These are phyloP conservation scores for Scotopteryx bipunctaria DNA, from an alignment of 2,888 invertebrate species.

Conservation along the genomic window DNA sequence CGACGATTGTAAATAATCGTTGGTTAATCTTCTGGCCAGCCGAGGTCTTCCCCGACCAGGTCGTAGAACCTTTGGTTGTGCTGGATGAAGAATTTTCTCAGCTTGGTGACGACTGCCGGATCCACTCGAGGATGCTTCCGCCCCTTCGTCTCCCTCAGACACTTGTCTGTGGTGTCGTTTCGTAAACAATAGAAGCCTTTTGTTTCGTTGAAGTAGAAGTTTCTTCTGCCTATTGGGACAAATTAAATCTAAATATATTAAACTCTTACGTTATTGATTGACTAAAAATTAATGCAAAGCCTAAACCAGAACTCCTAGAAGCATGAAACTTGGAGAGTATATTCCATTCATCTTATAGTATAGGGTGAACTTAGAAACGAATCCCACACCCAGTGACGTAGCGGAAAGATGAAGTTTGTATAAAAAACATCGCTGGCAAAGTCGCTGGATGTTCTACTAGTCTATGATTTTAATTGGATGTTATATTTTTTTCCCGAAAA, in stretches of 20 bases:
- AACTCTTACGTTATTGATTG: neutral
- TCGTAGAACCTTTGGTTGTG: conserved; percentile 97
- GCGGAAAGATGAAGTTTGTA: too few relatives aligned
- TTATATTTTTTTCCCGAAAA: too few relatives aligned
- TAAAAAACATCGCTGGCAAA: too few relatives aligned
- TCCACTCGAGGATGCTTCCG: conserved; percentile 93
- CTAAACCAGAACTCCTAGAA: too few relatives aligned
- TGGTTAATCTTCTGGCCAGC: conserved; percentile 93
- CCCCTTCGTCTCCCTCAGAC: conserved; percentile 92
- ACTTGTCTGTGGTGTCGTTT: conserved; percentile 92
- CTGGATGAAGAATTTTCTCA: conserved; percentile 93
- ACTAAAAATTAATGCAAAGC: too few relatives aligned
- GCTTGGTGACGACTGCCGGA: conserved; percentile 89
- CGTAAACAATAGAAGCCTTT: conserved; percentile 97
- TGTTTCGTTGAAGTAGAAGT: conserved; percentile 98
- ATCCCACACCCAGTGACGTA: too few relatives aligned
- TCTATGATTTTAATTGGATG: too few relatives aligned
- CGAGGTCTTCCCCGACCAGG: conserved; percentile 95
- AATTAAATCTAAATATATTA: neutral
- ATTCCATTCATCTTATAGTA: too few relatives aligned
- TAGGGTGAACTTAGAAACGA: too few relatives aligned
- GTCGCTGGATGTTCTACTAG: too few relatives aligned
- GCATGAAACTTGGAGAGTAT: too few relatives aligned
- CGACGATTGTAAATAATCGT: conserved; percentile 24
- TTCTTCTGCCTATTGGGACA: conserved; percentile 85